These are phyloP conservation scores for Paralinhomoeus sp. DNA, from an alignment of 2,888 invertebrate species.

Conservation along the genomic window DNA sequence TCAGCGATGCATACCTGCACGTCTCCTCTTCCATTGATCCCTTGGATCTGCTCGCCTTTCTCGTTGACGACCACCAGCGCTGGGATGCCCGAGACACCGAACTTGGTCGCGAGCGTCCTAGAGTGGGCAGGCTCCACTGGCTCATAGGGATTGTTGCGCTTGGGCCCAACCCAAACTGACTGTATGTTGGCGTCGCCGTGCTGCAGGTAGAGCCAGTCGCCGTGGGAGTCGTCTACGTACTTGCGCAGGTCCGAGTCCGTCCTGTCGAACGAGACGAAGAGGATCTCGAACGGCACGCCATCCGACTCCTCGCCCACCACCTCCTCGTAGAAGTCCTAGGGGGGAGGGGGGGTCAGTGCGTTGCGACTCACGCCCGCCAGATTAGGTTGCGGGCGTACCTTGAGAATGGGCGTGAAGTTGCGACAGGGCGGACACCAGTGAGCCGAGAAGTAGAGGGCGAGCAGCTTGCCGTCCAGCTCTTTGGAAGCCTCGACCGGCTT, in stretches of 20 bases:
- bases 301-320: conserved; percentile 17
- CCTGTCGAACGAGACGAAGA: conserved; percentile 33
- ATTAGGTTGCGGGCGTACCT: too few species aligned
- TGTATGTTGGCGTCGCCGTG: conserved; percentile 19
- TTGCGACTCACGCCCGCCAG: too few species aligned
- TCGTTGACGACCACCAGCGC: conserved; percentile 29
- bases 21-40: conserved; percentile 28
- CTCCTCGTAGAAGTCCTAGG: conserved; percentile 29
- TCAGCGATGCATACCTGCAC: too few species aligned
- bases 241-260: conserved; percentile 23
- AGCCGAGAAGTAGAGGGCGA: conserved; percentile 33
- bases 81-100: conserved; percentile 29
- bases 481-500: conserved; percentile 7
- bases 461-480: conserved; percentile 13
- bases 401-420: conserved; percentile 29
- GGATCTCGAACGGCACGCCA: conserved; percentile 29
- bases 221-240: conserved; percentile 30
- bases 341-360: too few species aligned
- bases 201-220: conserved; percentile 30
- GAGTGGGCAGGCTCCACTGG: too few species aligned
- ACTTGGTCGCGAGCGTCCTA: conserved; percentile 27
- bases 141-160: too few species aligned
- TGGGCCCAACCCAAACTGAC: too few species aligned
- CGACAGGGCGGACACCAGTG: conserved; percentile 36
- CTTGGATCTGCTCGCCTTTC: conserved; percentile 29